A percentile compares a stretch with the other conserved stretches of the same genome.
phyloP scores from a whole-genome alignment of 1,140 invertebrate species.

The Leptestheria dahalacensis region DNA sequence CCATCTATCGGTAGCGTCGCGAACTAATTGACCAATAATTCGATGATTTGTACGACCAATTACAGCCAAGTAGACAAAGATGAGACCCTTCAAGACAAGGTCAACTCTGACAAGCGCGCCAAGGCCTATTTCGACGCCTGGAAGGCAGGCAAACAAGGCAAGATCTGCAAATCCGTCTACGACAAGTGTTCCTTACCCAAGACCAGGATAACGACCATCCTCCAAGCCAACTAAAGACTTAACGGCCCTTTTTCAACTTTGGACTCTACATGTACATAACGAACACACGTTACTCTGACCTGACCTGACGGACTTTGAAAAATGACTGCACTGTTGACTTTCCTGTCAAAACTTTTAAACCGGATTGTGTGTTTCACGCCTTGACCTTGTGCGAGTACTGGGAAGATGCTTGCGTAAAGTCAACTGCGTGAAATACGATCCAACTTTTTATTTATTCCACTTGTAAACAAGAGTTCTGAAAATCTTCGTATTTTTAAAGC shows the following conservation, averaged over 20 bases:
- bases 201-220: not conserved
- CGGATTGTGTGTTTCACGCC: not conserved
- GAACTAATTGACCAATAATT: too few relatives aligned
- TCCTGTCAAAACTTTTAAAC: not conserved
- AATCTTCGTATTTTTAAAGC: too few relatives aligned
- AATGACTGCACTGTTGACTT: not conserved
- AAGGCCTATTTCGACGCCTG: constrained; percentile 11
- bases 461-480: too few relatives aligned
- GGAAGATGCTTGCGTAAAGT: constrained; percentile 8
- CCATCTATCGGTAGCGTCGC: too few relatives aligned
- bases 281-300: too few relatives aligned
- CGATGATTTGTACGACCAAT: too few relatives aligned
- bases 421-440: not conserved
- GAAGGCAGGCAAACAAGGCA: constrained; percentile 11
- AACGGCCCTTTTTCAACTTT: not conserved
- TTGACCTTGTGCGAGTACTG: not conserved
- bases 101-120: constrained; percentile 5
- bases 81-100: not conserved
- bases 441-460: not conserved
- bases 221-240: constrained; percentile 4
- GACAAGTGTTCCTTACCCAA: constrained; percentile 9
- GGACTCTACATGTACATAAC: not conserved
- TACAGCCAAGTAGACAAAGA: constrained; percentile 9
- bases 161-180: constrained; percentile 5
- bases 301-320: too few relatives aligned